Percentiles rank a stretch among this genome's conserved stretches.
Conservation (phyloP, 1,140 invertebrate genomes). For the Drosophila nigromelanica region DNA sequence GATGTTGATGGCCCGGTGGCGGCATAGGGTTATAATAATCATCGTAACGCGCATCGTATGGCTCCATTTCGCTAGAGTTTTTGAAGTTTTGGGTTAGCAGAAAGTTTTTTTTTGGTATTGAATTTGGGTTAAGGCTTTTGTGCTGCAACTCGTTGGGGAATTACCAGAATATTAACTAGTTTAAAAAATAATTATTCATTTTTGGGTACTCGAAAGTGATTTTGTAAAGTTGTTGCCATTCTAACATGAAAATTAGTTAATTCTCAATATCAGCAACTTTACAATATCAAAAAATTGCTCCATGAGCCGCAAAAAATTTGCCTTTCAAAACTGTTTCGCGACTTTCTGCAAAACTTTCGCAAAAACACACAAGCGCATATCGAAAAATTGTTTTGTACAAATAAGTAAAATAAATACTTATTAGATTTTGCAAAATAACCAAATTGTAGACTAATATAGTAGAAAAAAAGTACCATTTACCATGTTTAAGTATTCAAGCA, state of each 20-base stretch:
- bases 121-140: background rate
- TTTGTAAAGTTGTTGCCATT: no score
- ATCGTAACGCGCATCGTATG: constrained; percentile 76
- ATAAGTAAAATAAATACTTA: constrained; percentile 43
- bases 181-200: no score
- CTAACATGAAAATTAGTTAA: no score
- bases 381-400: constrained; percentile 15
- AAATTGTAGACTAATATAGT: constrained; percentile 53
- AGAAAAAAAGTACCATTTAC: constrained; percentile 58
- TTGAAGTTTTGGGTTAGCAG: constrained; percentile 51
- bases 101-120: constrained; percentile 23
- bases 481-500: constrained; percentile 50
- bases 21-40: constrained; percentile 72
- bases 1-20: constrained; percentile 38
- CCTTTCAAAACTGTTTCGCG: background rate
- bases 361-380: constrained; percentile 78
- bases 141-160: background rate
- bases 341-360: constrained; percentile 64
- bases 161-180: no score
- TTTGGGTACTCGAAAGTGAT: no score
- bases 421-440: constrained; percentile 74
- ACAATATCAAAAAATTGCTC: no score
- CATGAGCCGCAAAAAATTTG: no score
- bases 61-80: constrained; percentile 83
- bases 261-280: no score